These are phyloP conservation scores for Operophtera brumata DNA, from an alignment of 2,888 invertebrate genomes.

Conservation along the genomic window DNA sequence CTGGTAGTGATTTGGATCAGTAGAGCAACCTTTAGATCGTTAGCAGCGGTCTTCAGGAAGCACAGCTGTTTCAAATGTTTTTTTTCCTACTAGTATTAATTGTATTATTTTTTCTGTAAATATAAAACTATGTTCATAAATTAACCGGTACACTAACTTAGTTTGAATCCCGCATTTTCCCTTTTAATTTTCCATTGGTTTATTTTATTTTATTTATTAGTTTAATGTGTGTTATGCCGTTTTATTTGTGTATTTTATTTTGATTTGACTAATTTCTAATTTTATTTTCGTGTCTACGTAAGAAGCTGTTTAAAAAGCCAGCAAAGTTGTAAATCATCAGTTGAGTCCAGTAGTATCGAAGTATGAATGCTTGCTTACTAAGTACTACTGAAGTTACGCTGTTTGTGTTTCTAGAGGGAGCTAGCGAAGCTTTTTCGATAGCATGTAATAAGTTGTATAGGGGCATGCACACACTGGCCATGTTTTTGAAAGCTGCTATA, in stretches of 20 bases:
- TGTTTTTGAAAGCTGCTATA: no score
- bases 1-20: no score
- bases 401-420: not conserved
- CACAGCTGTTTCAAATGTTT: no score
- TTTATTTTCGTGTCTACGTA: not conserved
- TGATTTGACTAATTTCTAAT: not conserved
- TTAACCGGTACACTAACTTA: not conserved
- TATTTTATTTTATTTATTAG: constrained; percentile 4
- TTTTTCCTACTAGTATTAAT: no score
- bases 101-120: no score
- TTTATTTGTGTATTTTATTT: not conserved
- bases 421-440: not conserved
- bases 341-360: no score
- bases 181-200: not conserved
- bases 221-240: no score
- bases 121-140: no score
- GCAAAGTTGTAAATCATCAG: not conserved
- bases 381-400: not conserved
- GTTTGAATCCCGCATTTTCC: not conserved
- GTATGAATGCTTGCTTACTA: not conserved
- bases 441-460: not conserved
- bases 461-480: not conserved
- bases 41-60: no score
- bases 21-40: no score
- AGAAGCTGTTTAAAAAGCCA: not conserved